Percentiles rank a stretch among this genome's conserved stretches.
Conservation (phyloP, 2,113 vertebrate genomes). For the Cephalopholis sonnerati region DNA sequence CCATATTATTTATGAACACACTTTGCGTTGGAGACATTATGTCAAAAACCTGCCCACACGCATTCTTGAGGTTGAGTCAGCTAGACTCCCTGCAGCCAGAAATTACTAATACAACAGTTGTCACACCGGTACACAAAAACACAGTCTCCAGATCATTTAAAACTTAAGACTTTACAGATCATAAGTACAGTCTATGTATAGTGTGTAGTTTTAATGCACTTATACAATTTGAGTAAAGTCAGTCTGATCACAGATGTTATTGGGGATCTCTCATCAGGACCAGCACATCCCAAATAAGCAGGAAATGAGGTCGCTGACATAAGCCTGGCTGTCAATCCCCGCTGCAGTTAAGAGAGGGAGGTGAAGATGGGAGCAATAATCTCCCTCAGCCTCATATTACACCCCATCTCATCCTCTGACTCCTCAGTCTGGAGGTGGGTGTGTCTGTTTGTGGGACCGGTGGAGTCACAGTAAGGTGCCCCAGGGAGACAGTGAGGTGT, state of each 20-base stretch:
- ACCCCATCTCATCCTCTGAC: conserved; percentile 36
- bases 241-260: conserved; percentile 2
- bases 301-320: conserved; percentile 76
- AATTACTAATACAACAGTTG: conserved; percentile 35
- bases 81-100: conserved; percentile 5
- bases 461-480: conserved; percentile 32
- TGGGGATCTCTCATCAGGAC: conserved; percentile 35
- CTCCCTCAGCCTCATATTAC: conserved; percentile 58
- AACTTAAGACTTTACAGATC: neutral
- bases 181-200: neutral
- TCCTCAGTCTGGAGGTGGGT: conserved; percentile 46
- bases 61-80: conserved; percentile 59
- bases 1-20: conserved; percentile 41
- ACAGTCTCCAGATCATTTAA: conserved; percentile 2
- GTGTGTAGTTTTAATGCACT: neutral
- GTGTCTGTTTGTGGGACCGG: conserved; percentile 28
- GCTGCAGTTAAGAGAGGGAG: conserved; percentile 50
- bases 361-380: conserved; percentile 72
- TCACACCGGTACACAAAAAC: conserved; percentile 4
- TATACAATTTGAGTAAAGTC: neutral
- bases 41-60: conserved; percentile 47
- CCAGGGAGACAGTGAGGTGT: conserved; percentile 13
- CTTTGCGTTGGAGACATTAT: conserved; percentile 51
- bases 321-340: conserved; percentile 62
- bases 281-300: conserved; percentile 34